Base-by-base conservation (phyloP, 2,113 vertebrate species). In the Saimiri boliviensis region DNA sequence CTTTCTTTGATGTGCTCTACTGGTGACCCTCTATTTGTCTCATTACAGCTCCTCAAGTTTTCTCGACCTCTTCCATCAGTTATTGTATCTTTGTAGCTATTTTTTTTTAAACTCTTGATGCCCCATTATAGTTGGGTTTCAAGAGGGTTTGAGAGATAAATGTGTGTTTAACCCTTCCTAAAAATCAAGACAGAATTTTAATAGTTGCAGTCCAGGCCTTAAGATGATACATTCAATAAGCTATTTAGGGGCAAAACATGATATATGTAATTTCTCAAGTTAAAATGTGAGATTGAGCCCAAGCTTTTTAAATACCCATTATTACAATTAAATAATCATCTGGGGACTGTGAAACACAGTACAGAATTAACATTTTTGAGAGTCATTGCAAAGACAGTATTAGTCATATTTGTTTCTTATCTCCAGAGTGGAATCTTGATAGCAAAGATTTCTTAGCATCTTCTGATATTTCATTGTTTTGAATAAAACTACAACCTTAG, bases 401-500 rank as follows among this genome's bases (percentile, higher is more conserved):
- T 77, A 87, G 49, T 35, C 70, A 86, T 66, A 86, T 94, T 89
- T 97, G 42, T 66, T 79, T 80, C 60, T 74, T 96, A 45, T 91
- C 80, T 86, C 14, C 95, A 27, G 93, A 92, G 94, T 54, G 49
- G 80, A 83, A 95, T 52, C 0, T 0, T 14, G 56, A 97, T 94
- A 74, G 93, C 19, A 60, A 80, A 58, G 77, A 96, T 84, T 95
- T 98, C 96, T 52, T 49, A 68, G 17, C 88, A 83, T 91, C 91
- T 68, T 96, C 66, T 81, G 96, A 90, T 97, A 92, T 12, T 98
- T 97, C 88, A 86, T 96, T 98, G 95, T 98, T 97, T 87, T 95
- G 89, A 97, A 98, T 98, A 98, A 98, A 97, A 98, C 96, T 97
- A 97, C 91, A 98, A 98, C 96, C 98, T 98, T 98, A 98, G 97